Conservation (phyloP, 2,113 vertebrate species). For the Australoheros scitulus region DNA sequence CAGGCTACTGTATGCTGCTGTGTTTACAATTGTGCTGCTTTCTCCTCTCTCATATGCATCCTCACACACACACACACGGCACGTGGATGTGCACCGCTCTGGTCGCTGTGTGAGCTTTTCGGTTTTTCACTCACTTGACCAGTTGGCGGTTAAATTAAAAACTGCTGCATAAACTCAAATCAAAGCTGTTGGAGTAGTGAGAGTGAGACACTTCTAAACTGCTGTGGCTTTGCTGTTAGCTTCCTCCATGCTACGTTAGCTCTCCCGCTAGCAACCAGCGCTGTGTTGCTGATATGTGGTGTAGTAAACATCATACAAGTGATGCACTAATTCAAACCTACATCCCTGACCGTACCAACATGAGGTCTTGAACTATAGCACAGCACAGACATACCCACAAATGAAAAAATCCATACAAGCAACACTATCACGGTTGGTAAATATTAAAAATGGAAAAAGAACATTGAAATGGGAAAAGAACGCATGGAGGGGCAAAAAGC, state of each 20-base stretch:
- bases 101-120: not conserved
- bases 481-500: no score
- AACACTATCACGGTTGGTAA: no score
- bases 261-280: not conserved
- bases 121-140: not conserved
- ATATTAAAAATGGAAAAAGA: no score
- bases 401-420: no score
- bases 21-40: not conserved
- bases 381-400: no score
- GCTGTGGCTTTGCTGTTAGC: not conserved
- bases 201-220: not conserved
- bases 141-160: not conserved
- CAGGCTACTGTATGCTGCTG: not conserved
- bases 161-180: not conserved
- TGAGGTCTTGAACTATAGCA: not conserved
- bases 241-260: not conserved
- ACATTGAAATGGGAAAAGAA: no score
- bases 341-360: no score
- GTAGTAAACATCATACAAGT: not conserved
- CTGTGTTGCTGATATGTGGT: accelerated
- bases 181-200: not conserved
- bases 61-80: not conserved
- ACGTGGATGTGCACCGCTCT: no score
- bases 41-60: not conserved
- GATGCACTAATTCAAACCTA: no score